Evolutionary conservation across 1,140 invertebrate species (phyloP).

Genomic region (Melipona quadrifasciata): DNA sequence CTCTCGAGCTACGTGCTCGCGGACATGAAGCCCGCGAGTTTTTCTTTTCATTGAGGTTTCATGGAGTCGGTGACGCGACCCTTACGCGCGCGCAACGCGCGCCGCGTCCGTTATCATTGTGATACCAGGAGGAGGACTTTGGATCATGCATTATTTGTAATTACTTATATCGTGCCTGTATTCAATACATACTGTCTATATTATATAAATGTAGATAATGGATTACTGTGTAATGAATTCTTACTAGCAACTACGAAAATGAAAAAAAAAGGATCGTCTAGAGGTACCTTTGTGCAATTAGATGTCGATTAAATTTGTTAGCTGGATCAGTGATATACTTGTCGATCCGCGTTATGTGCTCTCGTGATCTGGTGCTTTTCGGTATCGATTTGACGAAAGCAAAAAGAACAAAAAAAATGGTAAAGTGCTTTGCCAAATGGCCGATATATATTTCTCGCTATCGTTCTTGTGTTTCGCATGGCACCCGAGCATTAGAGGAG

Average conservation of each 20-base stretch:
- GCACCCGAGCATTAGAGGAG: slow-evolving; percentile 13
- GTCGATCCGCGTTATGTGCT: slow-evolving; percentile 59
- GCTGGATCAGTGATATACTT: slow-evolving; percentile 56
- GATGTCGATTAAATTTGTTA: slow-evolving; percentile 56
- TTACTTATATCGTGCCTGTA: slow-evolving; percentile 80
- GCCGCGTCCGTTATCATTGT: slow-evolving; percentile 73
- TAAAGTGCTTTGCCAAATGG: slow-evolving; percentile 46
- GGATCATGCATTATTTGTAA: slow-evolving; percentile 76
- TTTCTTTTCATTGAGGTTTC: slow-evolving; percentile 44
- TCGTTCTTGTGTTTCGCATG: slow-evolving; percentile 42
- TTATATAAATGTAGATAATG: slow-evolving; percentile 75
- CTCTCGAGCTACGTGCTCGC: slow-evolving; percentile 44
- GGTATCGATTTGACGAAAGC: slow-evolving; percentile 23
- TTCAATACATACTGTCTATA: slow-evolving; percentile 76
- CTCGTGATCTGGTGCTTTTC: slow-evolving; percentile 68
- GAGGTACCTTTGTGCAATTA: slow-evolving; percentile 74
- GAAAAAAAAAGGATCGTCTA: slow-evolving; percentile 52
- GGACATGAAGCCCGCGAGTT: slow-evolving; percentile 73
- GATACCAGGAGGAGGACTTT: slow-evolving; percentile 75
- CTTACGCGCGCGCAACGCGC: background rate
- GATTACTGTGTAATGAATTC: slow-evolving; percentile 71
- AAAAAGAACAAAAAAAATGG: too few relatives aligned
- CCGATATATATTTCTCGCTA: slow-evolving; percentile 61
- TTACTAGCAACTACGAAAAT: slow-evolving; percentile 58
- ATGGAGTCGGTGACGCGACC: slow-evolving; percentile 44